Conservation (phyloP, 2,113 vertebrate species). For the Pao palembangensis region DNA sequence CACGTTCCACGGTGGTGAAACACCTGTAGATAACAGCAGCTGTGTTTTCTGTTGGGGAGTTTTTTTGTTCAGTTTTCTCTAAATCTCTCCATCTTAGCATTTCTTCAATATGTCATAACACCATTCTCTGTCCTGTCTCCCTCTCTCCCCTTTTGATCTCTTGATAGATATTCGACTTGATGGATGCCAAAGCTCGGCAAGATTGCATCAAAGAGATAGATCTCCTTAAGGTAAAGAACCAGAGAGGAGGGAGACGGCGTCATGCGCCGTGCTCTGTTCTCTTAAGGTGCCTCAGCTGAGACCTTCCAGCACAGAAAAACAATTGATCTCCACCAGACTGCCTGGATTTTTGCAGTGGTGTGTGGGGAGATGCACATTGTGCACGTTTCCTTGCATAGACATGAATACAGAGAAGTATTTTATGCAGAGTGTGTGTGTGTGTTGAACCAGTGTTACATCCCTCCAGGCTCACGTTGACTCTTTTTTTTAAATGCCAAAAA, state of each 20-base stretch:
- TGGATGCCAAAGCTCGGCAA: conserved; percentile 99
- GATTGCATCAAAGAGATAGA: conserved; percentile 99
- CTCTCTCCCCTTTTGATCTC: conserved; percentile 72
- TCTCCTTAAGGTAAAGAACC: conserved; percentile 96
- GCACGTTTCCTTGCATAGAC: conserved; percentile 14
- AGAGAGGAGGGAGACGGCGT: conserved; percentile 68
- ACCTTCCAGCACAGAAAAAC: conserved; percentile 77
- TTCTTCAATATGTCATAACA: conserved; percentile 62
- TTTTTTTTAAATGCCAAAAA: conserved; percentile 63
- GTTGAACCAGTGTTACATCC: conserved; percentile 54
- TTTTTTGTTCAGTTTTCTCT: conserved; percentile 32
- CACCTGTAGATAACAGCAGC: conserved; percentile 62
- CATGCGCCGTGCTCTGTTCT: conserved; percentile 72
- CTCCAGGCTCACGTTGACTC: conserved; percentile 75
- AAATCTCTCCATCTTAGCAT: conserved; percentile 51
- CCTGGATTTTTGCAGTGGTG: conserved; percentile 39
- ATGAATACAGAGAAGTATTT: conserved; percentile 2
- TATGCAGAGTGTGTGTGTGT: conserved; percentile 26
- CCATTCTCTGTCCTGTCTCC: conserved; percentile 35
- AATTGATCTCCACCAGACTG: conserved; percentile 76
- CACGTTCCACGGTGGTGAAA: conserved; percentile 44
- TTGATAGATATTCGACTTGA: conserved; percentile 98
- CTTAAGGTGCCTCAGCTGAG: conserved; percentile 77
- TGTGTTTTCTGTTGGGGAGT: conserved; percentile 51
- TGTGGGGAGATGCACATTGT: conserved; percentile 35